Percentiles rank a stretch among this genome's conserved stretches.
These are phyloP conservation scores for Hycleus phaleratus DNA, from an alignment of 1,140 invertebrate genomes.

Conservation along the genomic window DNA sequence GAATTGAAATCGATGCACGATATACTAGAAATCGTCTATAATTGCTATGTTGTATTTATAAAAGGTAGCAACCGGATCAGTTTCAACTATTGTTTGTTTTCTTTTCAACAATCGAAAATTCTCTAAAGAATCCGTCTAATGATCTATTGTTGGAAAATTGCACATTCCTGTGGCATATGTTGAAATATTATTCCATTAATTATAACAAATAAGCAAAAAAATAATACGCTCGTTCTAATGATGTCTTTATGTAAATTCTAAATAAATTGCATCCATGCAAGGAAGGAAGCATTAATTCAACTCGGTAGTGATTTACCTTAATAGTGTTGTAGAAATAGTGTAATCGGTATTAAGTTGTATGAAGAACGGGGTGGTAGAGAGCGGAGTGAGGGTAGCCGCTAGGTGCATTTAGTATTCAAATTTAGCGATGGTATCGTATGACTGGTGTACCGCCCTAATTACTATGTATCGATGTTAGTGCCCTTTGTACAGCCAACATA, in stretches of 20 bases:
- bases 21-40: constrained; percentile 7
- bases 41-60: neutral
- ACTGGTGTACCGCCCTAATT: constrained; percentile 35
- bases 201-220: neutral
- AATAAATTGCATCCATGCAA: neutral
- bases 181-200: neutral
- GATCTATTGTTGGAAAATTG: too few relatives aligned
- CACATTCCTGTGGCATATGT: too few relatives aligned
- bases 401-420: constrained; percentile 33
- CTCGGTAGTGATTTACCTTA: constrained; percentile 1
- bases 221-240: neutral
- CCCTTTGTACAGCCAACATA: constrained; percentile 13
- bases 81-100: too few relatives aligned
- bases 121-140: too few relatives aligned
- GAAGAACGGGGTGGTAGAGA: neutral
- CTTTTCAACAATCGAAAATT: too few relatives aligned
- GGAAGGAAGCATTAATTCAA: neutral
- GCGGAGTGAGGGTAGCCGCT: constrained; percentile 8
- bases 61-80: neutral
- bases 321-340: neutral
- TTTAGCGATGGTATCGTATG: constrained; percentile 33
- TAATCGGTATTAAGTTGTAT: constrained; percentile 19
- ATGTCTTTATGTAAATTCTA: constrained; percentile 4
- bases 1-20: constrained; percentile 3
- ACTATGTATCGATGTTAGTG: constrained; percentile 29